A percentile compares a stretch with the other conserved stretches of the same genome.
Evolutionary conservation across 2,797 vertebrate species (phyloP).

Genomic region (Neomorphus geoffroyi): DNA sequence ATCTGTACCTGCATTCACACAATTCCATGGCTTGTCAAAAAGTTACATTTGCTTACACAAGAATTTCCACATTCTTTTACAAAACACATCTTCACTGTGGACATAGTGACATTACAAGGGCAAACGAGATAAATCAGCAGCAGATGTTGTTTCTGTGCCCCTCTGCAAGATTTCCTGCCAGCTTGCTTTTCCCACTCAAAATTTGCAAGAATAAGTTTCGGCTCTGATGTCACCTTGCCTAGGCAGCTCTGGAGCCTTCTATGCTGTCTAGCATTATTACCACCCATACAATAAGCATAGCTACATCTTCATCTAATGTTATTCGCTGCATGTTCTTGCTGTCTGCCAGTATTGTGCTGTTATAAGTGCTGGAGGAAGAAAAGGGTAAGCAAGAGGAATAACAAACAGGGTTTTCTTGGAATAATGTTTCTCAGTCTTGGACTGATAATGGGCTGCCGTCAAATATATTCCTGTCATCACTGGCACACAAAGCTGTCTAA

Average conservation of each 20-base stretch:
- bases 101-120: not conserved
- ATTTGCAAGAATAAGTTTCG: not conserved
- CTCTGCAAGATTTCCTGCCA: slow-evolving; percentile 5
- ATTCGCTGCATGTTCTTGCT: slow-evolving; percentile 31
- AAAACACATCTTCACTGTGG: not conserved
- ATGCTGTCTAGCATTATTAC: slow-evolving; percentile 19
- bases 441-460: slow-evolving; percentile 53
- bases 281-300: not conserved
- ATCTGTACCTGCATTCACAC: not conserved
- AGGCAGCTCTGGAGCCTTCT: not conserved
- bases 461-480: slow-evolving; percentile 68
- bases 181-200: not conserved
- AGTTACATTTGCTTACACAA: not conserved
- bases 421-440: slow-evolving; percentile 51
- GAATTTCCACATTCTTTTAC: not conserved
- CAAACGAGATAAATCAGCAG: not conserved
- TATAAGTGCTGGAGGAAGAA: not conserved
- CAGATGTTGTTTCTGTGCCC: not conserved
- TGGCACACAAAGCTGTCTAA: slow-evolving; percentile 66
- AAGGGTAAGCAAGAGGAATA: slow-evolving; percentile 35
- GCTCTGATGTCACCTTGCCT: slow-evolving; percentile 3
- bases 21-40: not conserved
- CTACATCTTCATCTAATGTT: slow-evolving; percentile 40
- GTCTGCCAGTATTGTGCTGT: slow-evolving; percentile 38
- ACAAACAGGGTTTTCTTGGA: slow-evolving; percentile 43